phyloP scores from a whole-genome alignment of 2,888 invertebrate species.

The Idaea aversata region DNA sequence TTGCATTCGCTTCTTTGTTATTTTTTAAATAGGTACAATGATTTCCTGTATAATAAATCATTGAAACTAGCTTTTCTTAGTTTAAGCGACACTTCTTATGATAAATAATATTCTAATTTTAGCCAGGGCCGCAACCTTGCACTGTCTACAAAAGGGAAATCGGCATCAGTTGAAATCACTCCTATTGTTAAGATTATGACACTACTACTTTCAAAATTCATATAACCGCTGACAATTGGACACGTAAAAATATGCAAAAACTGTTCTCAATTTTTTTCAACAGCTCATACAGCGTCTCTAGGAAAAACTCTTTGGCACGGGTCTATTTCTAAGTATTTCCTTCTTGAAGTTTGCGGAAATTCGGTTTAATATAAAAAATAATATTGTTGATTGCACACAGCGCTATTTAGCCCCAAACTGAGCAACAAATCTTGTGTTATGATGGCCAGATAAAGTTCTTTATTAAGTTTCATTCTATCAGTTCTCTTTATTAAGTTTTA shows the following conservation, averaged over 20 bases:
- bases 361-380: background rate
- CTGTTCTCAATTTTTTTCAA: background rate
- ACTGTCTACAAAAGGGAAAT: conserved; percentile 53
- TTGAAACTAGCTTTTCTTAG: background rate
- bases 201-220: conserved; percentile 48
- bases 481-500: too few species aligned
- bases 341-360: background rate
- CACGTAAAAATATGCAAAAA: conserved; percentile 7
- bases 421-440: too few species aligned
- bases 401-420: too few species aligned
- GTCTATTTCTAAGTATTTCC: background rate
- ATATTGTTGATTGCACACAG: background rate
- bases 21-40: background rate
- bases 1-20: background rate
- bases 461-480: too few species aligned
- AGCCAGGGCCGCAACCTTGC: conserved; percentile 51
- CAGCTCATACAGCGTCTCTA: background rate
- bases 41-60: background rate
- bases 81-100: background rate
- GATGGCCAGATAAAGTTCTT: too few species aligned
- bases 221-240: conserved; percentile 15
- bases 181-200: conserved; percentile 54
- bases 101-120: conserved; percentile 23
- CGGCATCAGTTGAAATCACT: conserved; percentile 44
- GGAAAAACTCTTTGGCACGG: background rate